A percentile compares a stretch with the other conserved stretches of the same genome.
Conservation (phyloP, 1,140 invertebrate species). For the Adoxophyes honmai region DNA sequence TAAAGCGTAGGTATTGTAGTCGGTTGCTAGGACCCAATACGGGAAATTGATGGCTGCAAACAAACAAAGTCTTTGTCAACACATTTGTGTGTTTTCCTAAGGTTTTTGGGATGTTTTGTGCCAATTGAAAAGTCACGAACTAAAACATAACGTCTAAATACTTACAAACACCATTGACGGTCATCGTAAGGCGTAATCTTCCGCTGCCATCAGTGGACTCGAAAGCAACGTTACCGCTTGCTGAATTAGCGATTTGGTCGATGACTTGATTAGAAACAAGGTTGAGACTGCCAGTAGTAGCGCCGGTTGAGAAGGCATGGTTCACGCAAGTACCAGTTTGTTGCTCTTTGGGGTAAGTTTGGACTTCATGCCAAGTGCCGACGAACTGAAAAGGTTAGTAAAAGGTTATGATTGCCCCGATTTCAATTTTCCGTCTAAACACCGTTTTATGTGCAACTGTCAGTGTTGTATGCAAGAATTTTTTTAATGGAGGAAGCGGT, state of each 20-base stretch:
- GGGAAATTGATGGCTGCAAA: conserved; percentile 30
- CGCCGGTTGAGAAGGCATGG: conserved; percentile 31
- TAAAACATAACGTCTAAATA: neutral
- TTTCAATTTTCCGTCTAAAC: too few species aligned
- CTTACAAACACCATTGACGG: conserved; percentile 25
- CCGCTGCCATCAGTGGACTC: conserved; percentile 32
- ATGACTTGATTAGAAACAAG: conserved; percentile 34
- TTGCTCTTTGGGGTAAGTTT: conserved; percentile 47
- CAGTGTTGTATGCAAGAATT: too few species aligned
- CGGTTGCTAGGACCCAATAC: conserved; percentile 39
- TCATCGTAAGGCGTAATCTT: conserved; percentile 29
- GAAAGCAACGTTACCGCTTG: conserved; percentile 28
- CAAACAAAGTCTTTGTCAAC: neutral
- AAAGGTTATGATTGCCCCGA: too few species aligned
- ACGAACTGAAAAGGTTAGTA: conserved; percentile 35
- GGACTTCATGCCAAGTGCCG: conserved; percentile 51
- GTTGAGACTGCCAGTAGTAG: conserved; percentile 22
- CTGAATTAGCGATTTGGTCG: conserved; percentile 23
- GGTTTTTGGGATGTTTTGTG: neutral
- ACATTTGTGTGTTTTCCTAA: neutral
- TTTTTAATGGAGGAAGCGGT: too few species aligned
- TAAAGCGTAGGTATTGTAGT: conserved; percentile 14
- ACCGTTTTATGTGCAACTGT: too few species aligned
- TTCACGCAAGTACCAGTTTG: conserved; percentile 48
- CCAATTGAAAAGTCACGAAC: too few species aligned